These are phyloP conservation scores for Corbicula japonica DNA, from an alignment of 2,888 invertebrate genomes.

Conservation along the genomic window DNA sequence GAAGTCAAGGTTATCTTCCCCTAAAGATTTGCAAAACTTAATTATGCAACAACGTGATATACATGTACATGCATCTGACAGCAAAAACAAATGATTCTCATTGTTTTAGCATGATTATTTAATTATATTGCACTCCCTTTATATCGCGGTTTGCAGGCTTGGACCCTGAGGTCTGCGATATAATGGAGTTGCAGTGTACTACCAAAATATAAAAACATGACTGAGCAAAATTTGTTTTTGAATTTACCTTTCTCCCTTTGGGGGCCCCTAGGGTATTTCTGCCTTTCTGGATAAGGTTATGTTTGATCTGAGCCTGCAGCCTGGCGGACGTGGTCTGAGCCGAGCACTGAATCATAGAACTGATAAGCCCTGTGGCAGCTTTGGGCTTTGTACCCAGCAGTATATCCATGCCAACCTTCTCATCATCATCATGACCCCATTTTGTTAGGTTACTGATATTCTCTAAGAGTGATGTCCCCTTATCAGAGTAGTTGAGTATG, in stretches of 20 bases:
- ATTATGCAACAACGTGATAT: too few species aligned
- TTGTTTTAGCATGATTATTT: too few species aligned
- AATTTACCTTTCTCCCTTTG: slow-evolving; percentile 83
- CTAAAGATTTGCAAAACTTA: too few species aligned
- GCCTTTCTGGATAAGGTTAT: slow-evolving; percentile 85
- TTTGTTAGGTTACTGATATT: slow-evolving; percentile 83
- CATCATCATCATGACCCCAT: slow-evolving; percentile 75
- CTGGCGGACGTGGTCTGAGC: slow-evolving; percentile 86
- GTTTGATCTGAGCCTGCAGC: slow-evolving; percentile 83
- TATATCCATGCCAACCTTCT: slow-evolving; percentile 74
- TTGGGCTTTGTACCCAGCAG: slow-evolving; percentile 74
- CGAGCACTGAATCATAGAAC: slow-evolving; percentile 85
- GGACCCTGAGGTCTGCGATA: too few species aligned
- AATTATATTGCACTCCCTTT: too few species aligned
- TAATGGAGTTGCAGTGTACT: too few species aligned
- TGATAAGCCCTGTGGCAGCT: slow-evolving; percentile 75
- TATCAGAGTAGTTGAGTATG: slow-evolving; percentile 85
- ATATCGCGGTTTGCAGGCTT: too few species aligned
- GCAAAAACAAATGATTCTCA: too few species aligned
- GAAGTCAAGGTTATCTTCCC: too few species aligned
- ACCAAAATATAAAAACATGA: too few species aligned
- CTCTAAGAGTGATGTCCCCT: slow-evolving; percentile 82
- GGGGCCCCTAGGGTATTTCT: slow-evolving; percentile 85
- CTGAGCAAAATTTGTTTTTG: too few species aligned
- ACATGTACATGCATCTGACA: too few species aligned